phyloP scores from a whole-genome alignment of 2,888 invertebrate genomes.

The Poecilus cupreus region DNA sequence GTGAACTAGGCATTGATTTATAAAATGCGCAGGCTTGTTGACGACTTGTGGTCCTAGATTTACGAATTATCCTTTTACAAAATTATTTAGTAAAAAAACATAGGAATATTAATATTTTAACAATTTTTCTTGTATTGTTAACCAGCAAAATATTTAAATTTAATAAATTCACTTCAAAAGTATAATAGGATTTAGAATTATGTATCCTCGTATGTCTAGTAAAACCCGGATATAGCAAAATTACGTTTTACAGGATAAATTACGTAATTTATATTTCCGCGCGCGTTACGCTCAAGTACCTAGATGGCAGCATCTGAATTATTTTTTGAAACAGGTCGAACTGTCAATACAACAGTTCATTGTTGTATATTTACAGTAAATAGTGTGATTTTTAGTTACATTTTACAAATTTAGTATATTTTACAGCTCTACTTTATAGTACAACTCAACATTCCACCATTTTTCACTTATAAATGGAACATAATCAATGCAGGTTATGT shows the following conservation, averaged over 20 bases:
- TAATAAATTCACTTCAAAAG: too few species aligned
- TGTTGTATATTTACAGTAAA: neutral
- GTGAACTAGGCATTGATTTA: conserved; percentile 48
- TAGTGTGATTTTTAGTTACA: neutral
- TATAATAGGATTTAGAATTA: too few species aligned
- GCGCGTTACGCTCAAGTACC: neutral
- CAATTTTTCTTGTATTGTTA: too few species aligned
- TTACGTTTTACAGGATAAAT: too few species aligned
- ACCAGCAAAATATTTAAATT: too few species aligned
- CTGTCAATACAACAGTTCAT: neutral
- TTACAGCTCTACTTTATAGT: neutral
- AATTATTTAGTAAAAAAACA: too few species aligned
- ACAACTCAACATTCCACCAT: neutral
- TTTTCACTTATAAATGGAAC: conserved; percentile 16
- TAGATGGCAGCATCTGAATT: neutral
- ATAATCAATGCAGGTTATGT: conserved; percentile 49
- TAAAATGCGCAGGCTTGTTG: conserved; percentile 39
- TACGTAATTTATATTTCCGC: neutral
- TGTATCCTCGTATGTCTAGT: too few species aligned
- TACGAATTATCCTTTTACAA: too few species aligned
- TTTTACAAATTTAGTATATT: neutral
- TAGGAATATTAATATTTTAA: too few species aligned
- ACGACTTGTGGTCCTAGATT: too few species aligned
- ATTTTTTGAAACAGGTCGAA: neutral
- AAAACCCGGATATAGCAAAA: too few species aligned